Evolutionary conservation across 92 coral and sea anemone species (phyloP), one percentile per base, ranked within the genome.

Genomic region (Metridium senile): DNA sequence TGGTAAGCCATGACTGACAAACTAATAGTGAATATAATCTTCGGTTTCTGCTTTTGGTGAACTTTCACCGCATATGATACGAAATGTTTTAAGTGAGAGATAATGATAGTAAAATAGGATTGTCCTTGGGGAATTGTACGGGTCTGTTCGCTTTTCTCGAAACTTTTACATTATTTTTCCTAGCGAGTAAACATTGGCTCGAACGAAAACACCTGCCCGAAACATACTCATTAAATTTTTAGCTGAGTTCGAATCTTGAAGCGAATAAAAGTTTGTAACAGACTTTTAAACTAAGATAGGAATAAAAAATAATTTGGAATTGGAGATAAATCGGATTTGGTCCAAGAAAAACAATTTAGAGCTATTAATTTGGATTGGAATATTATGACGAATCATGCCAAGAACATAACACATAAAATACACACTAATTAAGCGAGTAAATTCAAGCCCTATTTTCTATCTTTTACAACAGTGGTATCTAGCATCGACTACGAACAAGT

Each of bases 151-250:
- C 32, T 16, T 53, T 2, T 73, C 54, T 73, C 54, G 33, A 66
- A 57, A 54, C 31, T 57, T 73, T 58, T 17, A n/a, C 56, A 73
- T 27, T 26, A 46, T 46, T 72, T 27, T 77, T 77, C 52, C 2
- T 74, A 52, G 29, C 9, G 51, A 57, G 84, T 58, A 79, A 70
- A 79, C 76, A 68, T 79, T 71, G 61, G 35, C 51, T 30, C 33
- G 22, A 54, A 26, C 49, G 6, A 39, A 73, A 81, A 74, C 93
- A 88, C 93, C 93, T 88, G 93, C 83, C 70, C 22, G 29, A 4
- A 11, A 33, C 49, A 66, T 39, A 39, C 75, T 84, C 89, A 84
- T 84, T 88, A 84, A 88, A 79, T 17, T 88, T 88, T 88, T 46
- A 88, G 51, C 66, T 61, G 33, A 63, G 53, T 85, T 78, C 74